Evolutionary conservation across 2,797 vertebrate genomes (phyloP).

Genomic region (Atherinosoma microstoma): DNA sequence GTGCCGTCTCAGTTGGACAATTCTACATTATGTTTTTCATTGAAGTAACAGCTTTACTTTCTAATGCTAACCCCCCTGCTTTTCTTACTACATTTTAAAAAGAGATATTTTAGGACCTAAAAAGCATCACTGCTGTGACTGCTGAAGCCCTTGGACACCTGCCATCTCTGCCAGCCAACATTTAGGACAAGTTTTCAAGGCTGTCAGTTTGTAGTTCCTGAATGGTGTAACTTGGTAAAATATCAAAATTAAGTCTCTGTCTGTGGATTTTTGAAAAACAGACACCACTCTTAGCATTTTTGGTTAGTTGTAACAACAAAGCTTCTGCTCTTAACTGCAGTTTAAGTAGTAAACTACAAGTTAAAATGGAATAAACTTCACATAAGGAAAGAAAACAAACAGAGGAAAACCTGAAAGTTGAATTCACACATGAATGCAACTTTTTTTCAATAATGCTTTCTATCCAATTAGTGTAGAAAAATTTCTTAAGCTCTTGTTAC

Average conservation of each 20-base stretch:
- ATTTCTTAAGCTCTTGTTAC: neutral
- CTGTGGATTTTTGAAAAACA: neutral
- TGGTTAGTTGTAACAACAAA: no score
- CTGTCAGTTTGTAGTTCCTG: neutral
- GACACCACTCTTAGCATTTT: neutral
- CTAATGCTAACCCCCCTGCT: neutral
- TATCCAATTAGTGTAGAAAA: neutral
- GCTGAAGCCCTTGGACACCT: no score
- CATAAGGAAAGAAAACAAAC: no score
- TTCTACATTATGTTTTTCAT: neutral
- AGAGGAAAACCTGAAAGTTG: no score
- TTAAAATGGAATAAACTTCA: no score
- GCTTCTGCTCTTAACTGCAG: no score
- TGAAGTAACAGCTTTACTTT: neutral
- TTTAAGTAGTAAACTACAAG: no score
- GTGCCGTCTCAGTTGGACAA: neutral
- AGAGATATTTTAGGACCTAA: slow-evolving; percentile 7
- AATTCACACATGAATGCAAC: neutral
- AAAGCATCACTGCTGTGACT: neutral
- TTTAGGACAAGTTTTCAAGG: no score
- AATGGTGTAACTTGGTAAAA: neutral
- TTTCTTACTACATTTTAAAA: neutral
- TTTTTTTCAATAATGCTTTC: neutral
- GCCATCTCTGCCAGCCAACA: no score
- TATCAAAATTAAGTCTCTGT: neutral